A percentile compares a stretch with the other conserved stretches of the same genome.
These are phyloP conservation scores for Dissostichus mawsoni DNA, from an alignment of 2,113 vertebrate genomes.

Conservation along the genomic window DNA sequence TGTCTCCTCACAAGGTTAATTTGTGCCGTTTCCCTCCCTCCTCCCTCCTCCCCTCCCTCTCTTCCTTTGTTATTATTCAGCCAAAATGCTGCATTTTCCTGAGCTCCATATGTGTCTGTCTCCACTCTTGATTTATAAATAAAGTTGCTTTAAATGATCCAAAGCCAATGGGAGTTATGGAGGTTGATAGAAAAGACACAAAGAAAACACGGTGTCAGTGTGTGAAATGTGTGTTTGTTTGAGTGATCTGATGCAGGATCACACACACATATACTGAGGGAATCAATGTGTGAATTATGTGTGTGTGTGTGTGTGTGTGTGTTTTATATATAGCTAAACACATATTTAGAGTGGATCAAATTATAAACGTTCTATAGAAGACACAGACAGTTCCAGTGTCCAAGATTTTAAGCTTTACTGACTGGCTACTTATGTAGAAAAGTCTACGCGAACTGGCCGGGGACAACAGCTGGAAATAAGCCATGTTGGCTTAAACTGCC, in stretches of 20 bases:
- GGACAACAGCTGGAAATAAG: too few species aligned
- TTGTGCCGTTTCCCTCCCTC: background rate
- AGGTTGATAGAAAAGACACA: background rate
- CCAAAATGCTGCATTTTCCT: background rate
- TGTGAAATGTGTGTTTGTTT: background rate
- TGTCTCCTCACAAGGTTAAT: too few species aligned
- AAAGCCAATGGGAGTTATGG: background rate
- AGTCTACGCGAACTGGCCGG: too few species aligned
- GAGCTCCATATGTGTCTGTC: background rate
- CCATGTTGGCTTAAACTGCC: too few species aligned
- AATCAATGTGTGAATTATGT: constrained; percentile 44
- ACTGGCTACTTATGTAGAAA: background rate
- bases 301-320: constrained; percentile 41
- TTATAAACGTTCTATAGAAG: constrained; percentile 17
- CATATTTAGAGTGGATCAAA: constrained; percentile 21
- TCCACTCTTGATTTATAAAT: background rate
- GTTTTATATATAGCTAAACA: constrained; percentile 5
- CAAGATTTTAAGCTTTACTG: background rate
- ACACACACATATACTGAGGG: background rate
- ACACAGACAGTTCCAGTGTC: background rate
- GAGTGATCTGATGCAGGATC: constrained; percentile 42
- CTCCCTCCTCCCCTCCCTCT: background rate
- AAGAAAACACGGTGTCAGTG: constrained; percentile 8
- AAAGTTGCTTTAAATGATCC: background rate
- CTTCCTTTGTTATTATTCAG: background rate